Evolutionary conservation across 2,113 vertebrate genomes (phyloP).

Genomic region (Myiozetetes cayanensis): DNA sequence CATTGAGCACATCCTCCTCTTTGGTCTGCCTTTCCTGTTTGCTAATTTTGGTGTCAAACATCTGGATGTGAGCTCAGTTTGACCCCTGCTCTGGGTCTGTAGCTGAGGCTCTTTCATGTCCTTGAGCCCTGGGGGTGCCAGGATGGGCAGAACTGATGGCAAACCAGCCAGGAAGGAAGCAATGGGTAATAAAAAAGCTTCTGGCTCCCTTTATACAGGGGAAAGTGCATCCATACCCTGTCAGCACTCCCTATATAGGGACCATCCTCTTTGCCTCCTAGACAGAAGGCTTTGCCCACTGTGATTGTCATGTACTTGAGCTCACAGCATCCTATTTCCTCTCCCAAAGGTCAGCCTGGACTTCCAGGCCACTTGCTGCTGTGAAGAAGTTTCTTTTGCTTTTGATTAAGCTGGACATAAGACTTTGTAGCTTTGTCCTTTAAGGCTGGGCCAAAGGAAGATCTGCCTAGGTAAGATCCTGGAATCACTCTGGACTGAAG

Average conservation of each 20-base stretch:
- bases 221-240: fast-evolving
- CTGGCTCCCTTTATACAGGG: background rate
- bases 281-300: background rate
- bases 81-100: background rate
- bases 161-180: background rate
- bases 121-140: background rate
- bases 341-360: background rate
- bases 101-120: background rate
- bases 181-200: background rate
- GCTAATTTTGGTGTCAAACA: background rate
- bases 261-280: background rate
- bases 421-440: background rate
- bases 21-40: background rate
- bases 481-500: background rate
- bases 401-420: background rate
- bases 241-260: fast-evolving
- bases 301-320: background rate
- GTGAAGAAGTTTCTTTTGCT: background rate
- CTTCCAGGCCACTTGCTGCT: background rate
- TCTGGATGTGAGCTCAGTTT: background rate
- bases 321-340: background rate
- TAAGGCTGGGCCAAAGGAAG: background rate
- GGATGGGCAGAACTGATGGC: background rate
- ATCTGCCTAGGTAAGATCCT: background rate
- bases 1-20: background rate